These are phyloP conservation scores for Triplophysa rosa DNA, from an alignment of 2,113 vertebrate species.

Conservation along the genomic window DNA sequence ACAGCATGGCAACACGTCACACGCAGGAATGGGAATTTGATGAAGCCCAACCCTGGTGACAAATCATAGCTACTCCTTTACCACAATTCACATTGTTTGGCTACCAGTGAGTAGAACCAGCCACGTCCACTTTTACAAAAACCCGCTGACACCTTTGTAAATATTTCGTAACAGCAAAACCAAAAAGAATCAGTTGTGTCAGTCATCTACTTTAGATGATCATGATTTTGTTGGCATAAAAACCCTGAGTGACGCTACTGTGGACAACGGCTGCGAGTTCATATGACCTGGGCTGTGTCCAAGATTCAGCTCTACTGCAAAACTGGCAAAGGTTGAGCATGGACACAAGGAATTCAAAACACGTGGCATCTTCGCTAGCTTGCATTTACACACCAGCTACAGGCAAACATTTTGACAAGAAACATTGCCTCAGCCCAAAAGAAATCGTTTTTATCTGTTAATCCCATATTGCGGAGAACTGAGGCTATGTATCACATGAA, in stretches of 20 bases:
- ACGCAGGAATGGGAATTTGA: constrained; percentile 19
- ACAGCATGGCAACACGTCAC: neutral
- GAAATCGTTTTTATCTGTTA: neutral
- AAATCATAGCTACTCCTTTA: constrained; percentile 45
- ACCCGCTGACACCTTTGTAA: constrained; percentile 10
- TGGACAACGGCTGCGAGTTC: constrained; percentile 3
- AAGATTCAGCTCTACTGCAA: constrained; percentile 5
- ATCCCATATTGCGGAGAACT: neutral
- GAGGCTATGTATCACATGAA: neutral
- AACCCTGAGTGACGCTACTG: constrained; percentile 77
- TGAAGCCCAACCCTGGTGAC: constrained; percentile 25
- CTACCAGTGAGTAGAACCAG: constrained; percentile 62
- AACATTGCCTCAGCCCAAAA: neutral
- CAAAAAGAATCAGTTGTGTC: neutral
- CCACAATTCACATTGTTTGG: constrained; percentile 57
- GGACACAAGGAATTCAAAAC: constrained; percentile 12
- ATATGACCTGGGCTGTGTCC: constrained; percentile 16
- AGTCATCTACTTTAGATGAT: neutral
- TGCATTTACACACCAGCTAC: neutral
- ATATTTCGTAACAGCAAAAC: constrained; percentile 55
- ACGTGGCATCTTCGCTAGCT: neutral
- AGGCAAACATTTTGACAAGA: neutral
- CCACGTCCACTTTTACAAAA: constrained; percentile 51
- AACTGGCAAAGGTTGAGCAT: constrained; percentile 3
- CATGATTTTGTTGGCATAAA: constrained; percentile 64